These are phyloP conservation scores for Ochropacha duplaris DNA, from an alignment of 2,888 invertebrate species.

Conservation along the genomic window DNA sequence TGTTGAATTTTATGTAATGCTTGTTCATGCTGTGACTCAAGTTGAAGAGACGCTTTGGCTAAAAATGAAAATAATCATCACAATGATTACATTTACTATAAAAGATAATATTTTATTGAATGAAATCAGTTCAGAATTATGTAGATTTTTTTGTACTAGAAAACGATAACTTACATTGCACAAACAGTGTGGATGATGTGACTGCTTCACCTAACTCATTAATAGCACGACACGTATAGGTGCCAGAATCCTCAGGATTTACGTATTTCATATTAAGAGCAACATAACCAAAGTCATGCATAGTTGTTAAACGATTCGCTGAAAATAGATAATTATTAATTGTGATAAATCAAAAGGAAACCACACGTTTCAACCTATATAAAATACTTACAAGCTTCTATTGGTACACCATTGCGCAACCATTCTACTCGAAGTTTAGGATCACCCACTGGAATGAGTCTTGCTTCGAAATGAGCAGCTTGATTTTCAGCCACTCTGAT, in stretches of 20 bases:
- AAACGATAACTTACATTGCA: constrained; percentile 87
- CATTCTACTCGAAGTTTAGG: constrained; percentile 96
- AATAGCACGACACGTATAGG: constrained; percentile 96
- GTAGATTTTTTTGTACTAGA: background rate
- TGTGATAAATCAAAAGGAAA: too few species aligned
- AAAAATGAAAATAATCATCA: constrained; percentile 15
- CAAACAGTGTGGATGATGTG: constrained; percentile 95
- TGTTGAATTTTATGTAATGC: constrained; percentile 93
- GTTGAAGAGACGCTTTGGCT: constrained; percentile 93
- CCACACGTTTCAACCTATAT: too few species aligned
- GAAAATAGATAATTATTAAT: constrained; percentile 27
- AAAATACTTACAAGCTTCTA: constrained; percentile 90
- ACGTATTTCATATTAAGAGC: constrained; percentile 97
- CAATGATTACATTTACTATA: background rate
- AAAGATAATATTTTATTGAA: too few species aligned
- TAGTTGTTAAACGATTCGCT: constrained; percentile 95
- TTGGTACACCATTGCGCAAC: constrained; percentile 95
- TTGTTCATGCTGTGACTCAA: constrained; percentile 95
- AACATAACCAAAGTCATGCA: constrained; percentile 99
- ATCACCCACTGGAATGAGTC: constrained; percentile 97
- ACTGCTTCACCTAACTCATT: constrained; percentile 98
- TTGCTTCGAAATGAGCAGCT: constrained; percentile 96
- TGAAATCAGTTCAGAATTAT: too few species aligned
- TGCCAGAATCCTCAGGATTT: constrained; percentile 97
- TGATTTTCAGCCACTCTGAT: constrained; percentile 94